phyloP scores from a whole-genome alignment of 2,888 invertebrate species.

The Tubiluchus corallicola region DNA sequence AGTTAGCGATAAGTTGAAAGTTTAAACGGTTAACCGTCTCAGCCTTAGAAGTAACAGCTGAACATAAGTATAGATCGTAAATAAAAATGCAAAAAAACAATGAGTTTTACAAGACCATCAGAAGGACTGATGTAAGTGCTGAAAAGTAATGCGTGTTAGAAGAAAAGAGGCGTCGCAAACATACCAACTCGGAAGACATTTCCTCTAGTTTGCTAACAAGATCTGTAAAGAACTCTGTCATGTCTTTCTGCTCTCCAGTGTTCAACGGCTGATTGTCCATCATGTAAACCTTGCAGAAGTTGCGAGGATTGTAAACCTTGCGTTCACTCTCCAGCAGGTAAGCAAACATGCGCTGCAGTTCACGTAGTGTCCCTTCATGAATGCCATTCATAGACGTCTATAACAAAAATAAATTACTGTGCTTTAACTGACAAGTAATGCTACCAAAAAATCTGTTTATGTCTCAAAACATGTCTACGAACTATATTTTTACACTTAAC shows the following conservation, averaged over 20 bases:
- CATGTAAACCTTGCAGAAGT: slow-evolving; percentile 85
- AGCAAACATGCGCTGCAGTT: slow-evolving; percentile 85
- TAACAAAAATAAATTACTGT: too few relatives aligned
- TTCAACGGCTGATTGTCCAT: slow-evolving; percentile 93
- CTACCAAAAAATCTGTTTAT: too few relatives aligned
- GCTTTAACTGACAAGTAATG: too few relatives aligned
- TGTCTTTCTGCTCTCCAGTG: slow-evolving; percentile 90
- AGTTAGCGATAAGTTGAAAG: too few relatives aligned
- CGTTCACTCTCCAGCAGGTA: slow-evolving; percentile 81
- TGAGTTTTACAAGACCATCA: neutral
- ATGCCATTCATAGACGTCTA: slow-evolving; percentile 29
- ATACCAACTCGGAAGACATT: slow-evolving; percentile 60
- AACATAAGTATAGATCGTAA: slow-evolving; percentile 5
- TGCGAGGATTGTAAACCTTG: slow-evolving; percentile 82
- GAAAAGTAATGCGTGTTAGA: slow-evolving; percentile 5
- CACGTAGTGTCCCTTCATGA: slow-evolving; percentile 60
- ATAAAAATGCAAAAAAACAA: slow-evolving; percentile 16
- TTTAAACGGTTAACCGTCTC: too few relatives aligned
- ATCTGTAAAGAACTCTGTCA: slow-evolving; percentile 95
- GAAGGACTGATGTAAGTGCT: slow-evolving; percentile 7
- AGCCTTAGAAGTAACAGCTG: too few relatives aligned
- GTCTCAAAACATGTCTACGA: too few relatives aligned
- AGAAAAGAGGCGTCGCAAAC: slow-evolving; percentile 7
- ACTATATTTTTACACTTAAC: too few relatives aligned
- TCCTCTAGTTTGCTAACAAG: slow-evolving; percentile 86